Base-by-base conservation (phyloP, 2,113 vertebrate species). In the Gallinago jamesoni region DNA sequence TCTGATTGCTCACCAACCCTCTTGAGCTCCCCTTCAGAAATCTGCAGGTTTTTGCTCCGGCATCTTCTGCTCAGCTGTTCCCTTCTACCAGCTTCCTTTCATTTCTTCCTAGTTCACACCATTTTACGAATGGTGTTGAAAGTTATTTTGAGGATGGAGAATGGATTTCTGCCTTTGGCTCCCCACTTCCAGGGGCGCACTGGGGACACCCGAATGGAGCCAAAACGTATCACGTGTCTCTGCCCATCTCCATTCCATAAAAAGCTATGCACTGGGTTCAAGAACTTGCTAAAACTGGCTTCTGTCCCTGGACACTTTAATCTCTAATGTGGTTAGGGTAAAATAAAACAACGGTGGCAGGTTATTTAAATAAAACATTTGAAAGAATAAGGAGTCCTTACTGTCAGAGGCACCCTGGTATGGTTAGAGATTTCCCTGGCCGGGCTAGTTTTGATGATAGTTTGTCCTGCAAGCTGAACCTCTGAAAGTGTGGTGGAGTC, bases 281-380 rank as follows among this genome's bases (percentile, higher is more conserved):
- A 48, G 56, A 89, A 62, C 48, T 89, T 78, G 24, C 39, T 93
- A 70, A 80, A 79, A 43, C 35, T 82, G 59, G 13, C 13, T 89
- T 89, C 53, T 87, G 31, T 79, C 27, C 48, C 55, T 22, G 16
- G 79, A 45, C 19, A 24, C 14, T 85, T 84, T 66, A 75, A 94
- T 60, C 39, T 55, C 60, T 74, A 52, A 64, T 75, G 30, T 60
- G 19, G 23, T 80, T 86, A 70, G 8, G 24, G 64, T 60, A 77
- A 93, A 86, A 90, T 67, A 57, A 89, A 96, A 66, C 69, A 80
- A 53, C 16, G 39, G 19, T 70, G 64, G 25, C 52, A 90, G 47
- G 47, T 81, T 39, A 68, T 86, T 74, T 94, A 72, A 84, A 73
- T 73, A 83, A 82, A 86, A 64, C 10, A 18, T 87, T 67, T 74